Base-by-base conservation (phyloP, 1,140 invertebrate genomes). In the Drosophila ohnishii region DNA sequence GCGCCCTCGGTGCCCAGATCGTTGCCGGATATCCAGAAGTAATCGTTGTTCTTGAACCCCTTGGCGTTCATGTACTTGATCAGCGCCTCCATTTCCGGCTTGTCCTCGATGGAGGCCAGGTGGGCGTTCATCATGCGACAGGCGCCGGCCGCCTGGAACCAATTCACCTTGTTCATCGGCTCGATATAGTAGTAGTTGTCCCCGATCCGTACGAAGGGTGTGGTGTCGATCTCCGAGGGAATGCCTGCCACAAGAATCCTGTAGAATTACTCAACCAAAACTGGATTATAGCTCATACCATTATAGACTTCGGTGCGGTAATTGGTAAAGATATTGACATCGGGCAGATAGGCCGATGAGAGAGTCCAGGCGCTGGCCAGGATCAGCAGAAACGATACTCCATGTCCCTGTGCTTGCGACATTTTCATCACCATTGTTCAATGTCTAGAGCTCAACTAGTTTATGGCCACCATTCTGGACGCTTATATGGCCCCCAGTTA, bases 41-140 rank as follows among this genome's bases (percentile, higher is more conserved):
- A 86, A 19, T 86, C 84, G 47, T 80, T 86, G 9, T 73, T 88
- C 75, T 87, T 79, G 19, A 73, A 86, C 0, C 83, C 83, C 58
- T 86, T 86, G 4, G 71, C 58, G 57, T 79, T 74, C 56, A 86
- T 77, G 14, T 84, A 80, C 60, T 83, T 88, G 10, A 80, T 62
- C 50, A 86, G 64, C 2, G 83, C 80, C 51, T 88, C 85, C 83
- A 86, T 88, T 37, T 86, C 83, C 25, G 75, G 47, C 9, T 83
- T 88, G 7, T 86, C 80, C 72, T 86, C 83, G 16, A 86, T 80
- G 28, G 84, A 83, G 7, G 84, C 83, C 67, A 86, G 16, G 14
- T 86, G 83, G 48, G 83, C 83, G 55, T 86, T 86, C 84, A 86
- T 86, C 79, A 79, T 76, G 40, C 83, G 80, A n/a, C 83, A 86